Percentiles rank a stretch among this genome's conserved stretches.
These are phyloP conservation scores for Neodontobutis hainanensis DNA, from an alignment of 2,113 vertebrate species.

Conservation along the genomic window DNA sequence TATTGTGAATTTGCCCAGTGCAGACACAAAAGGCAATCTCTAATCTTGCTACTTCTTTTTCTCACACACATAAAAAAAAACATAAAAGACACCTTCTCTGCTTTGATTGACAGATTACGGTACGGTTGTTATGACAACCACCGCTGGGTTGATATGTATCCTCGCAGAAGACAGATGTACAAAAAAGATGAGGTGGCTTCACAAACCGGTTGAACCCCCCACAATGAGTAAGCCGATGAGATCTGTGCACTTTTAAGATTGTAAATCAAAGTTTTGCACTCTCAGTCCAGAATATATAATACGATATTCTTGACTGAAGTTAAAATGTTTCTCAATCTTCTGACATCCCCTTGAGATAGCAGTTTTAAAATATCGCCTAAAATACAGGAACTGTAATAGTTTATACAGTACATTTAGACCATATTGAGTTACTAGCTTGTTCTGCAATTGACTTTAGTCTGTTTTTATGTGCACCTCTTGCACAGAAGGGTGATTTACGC, in stretches of 20 bases:
- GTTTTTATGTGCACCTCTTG: neutral
- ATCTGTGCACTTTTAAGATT: neutral
- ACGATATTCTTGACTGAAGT: neutral
- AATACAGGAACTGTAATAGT: neutral
- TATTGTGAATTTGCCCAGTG: conserved; percentile 32
- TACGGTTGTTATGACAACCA: conserved; percentile 48
- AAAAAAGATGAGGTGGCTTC: conserved; percentile 9
- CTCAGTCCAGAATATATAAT: neutral
- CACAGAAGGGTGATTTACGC: neutral
- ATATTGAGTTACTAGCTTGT: neutral
- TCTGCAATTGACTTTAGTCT: no score
- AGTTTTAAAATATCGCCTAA: neutral
- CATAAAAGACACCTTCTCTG: conserved; percentile 26
- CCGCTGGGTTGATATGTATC: conserved; percentile 20
- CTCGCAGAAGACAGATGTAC: conserved; percentile 14
- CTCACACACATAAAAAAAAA: neutral
- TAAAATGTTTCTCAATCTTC: neutral
- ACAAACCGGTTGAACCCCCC: neutral
- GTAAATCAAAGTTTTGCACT: neutral
- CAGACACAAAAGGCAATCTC: conserved; percentile 26
- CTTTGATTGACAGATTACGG: conserved; percentile 51
- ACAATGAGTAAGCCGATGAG: conserved; percentile 21
- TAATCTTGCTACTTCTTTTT: conserved; percentile 1
- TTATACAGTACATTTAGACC: neutral
- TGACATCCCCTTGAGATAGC: neutral